Evolutionary conservation across 2,888 invertebrate species (phyloP).

Genomic region (Microctonus hyperodae): DNA sequence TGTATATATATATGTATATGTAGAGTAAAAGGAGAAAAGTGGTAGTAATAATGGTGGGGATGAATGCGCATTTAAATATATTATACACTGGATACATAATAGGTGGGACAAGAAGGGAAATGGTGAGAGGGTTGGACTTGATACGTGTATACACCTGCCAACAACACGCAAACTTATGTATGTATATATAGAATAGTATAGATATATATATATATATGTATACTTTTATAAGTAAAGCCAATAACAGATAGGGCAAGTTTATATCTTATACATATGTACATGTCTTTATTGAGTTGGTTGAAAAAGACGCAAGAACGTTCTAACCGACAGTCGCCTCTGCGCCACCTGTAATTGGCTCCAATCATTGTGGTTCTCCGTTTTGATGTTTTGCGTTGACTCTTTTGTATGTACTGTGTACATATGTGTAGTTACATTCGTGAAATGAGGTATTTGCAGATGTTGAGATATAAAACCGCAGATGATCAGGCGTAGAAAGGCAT

Average conservation of each 20-base stretch:
- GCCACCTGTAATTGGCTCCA: conserved; percentile 60
- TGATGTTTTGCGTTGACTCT: conserved; percentile 20
- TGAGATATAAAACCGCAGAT: neutral
- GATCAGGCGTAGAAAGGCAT: neutral
- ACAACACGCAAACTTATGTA: conserved; percentile 51
- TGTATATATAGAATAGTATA: conserved; percentile 15
- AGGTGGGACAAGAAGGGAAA: conserved; percentile 19
- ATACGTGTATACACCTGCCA: conserved; percentile 59
- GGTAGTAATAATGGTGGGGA: conserved; percentile 32
- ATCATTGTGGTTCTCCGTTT: conserved; percentile 55
- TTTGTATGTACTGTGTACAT: neutral
- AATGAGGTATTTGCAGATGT: conserved; percentile 5
- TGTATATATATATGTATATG: too few relatives aligned
- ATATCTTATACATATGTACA: neutral
- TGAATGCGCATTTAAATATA: conserved; percentile 12
- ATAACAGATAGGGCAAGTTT: neutral
- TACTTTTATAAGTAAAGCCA: conserved; percentile 22
- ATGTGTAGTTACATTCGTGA: too few relatives aligned
- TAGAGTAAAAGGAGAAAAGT: conserved; percentile 20
- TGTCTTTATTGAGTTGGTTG: conserved; percentile 38
- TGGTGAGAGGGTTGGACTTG: conserved; percentile 40
- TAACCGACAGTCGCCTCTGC: conserved; percentile 52
- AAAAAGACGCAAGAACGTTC: conserved; percentile 53
- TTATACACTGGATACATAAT: neutral
- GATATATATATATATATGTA: neutral